Base-by-base conservation (phyloP, 2,888 invertebrate species). In the Branchellion lobata region DNA sequence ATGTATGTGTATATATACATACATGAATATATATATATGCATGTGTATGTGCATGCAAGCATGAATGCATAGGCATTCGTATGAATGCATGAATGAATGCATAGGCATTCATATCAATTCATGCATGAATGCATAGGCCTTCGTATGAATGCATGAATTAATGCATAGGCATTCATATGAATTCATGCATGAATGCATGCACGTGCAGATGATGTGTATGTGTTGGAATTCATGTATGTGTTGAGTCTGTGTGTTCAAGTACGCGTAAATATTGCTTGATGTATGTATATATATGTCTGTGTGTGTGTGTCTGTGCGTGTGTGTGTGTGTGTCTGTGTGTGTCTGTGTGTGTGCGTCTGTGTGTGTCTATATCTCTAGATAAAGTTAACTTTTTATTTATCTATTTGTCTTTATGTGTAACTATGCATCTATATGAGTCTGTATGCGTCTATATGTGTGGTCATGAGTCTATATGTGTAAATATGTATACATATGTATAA, bases 251-350 rank as follows among this genome's bases (percentile, higher is more conserved):
- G 61, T 57, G 61, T 57, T 5, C 21, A n/a, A 14, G 61, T 57
- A n/a, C 21, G 61, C 21, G 61, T 57, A 27, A 40, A 31, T 57
- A n/a, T 57, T 5, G 5, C 11, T 57, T 5, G 5, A n/a, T 57
- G 61, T 57, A n/a, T 57, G 61, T 57, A n/a, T 57, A n/a, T 57
- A n/a, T 57, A n/a, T 57, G 61, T 11, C 5, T 57, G 61, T 57
- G 61, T 57, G 61, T 57, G 61, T 57, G 61, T 57, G 61, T 57
- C 11, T 57, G 61, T 57, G 61, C 21, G 61, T 57, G 61, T 57
- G 61, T 57, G 51, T 74, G 51, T 57, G 61, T 57, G 61, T 57
- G 61, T 57, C 11, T 57, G 61, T 57, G 61, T 57, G 61, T 57
- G 61, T 57, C 11, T 57, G 61, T 57, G 61, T 57, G 61, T 57